Evolutionary conservation across 2,888 invertebrate genomes (phyloP), one percentile per base, ranked within the genome.

Genomic region (Melieria crassipennis): DNA sequence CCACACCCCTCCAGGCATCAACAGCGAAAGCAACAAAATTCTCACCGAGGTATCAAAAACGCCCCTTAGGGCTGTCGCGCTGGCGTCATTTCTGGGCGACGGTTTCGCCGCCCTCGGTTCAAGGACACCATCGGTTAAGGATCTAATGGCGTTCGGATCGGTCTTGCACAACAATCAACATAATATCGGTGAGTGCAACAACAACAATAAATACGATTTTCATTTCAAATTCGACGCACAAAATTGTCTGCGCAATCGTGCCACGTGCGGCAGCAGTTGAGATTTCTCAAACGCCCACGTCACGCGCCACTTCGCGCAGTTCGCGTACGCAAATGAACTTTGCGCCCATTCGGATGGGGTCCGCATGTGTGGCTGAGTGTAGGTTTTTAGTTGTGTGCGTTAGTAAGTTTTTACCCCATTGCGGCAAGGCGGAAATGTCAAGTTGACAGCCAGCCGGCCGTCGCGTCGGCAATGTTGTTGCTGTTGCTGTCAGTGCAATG

Each of bases 11-110:
- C 30, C 30, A 30, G 69, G 62, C 56, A 47, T 57, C 55, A 56
- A 43, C 47, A 69, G 55, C 56, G 63, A 62, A 79, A 73, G 78
- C 76, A 80, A 84, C 87, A 87, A 87, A 87, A 87, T 87, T 87
- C 85, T 87, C 79, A 87, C 87, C 86, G 87, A 87, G 82, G 84
- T 84, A 78, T 84, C 87, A 72, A 87, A 87, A 84, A 84, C 85
- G 87, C 87, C 87, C 87, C 86, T 85, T 80, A 86, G 87, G 87
- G 87, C 87, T 84, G 87, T 87, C 87, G 87, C 87, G 85, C 86
- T 87, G 86, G 87, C 87, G 87, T 87, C 87, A 84, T 87, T 86
- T 84, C 83, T 87, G 84, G 87, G 87, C 84, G 86, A 87, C 84
- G 86, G 86, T 78, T 87, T 86, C 82, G 82, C 87, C 83, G 85